These are phyloP conservation scores for Gobiocypris rarus DNA, from an alignment of 2,113 vertebrate species.

Conservation along the genomic window DNA sequence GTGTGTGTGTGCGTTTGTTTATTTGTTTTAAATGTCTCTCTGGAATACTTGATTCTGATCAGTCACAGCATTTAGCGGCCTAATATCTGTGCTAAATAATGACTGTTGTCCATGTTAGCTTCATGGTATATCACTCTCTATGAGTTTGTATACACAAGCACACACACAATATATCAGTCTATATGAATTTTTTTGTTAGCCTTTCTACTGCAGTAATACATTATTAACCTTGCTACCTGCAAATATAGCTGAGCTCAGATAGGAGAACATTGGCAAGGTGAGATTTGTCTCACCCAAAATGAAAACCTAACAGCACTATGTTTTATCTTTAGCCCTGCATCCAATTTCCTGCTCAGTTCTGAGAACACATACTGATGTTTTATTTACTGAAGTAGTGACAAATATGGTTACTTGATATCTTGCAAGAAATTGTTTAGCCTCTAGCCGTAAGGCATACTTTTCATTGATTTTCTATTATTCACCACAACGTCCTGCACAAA, in stretches of 20 bases:
- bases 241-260: slow-evolving; percentile 21
- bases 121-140: neutral
- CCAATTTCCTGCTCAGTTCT: slow-evolving; percentile 33
- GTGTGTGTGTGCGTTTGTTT: no score
- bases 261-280: neutral
- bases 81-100: neutral
- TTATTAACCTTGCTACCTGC: slow-evolving; percentile 1
- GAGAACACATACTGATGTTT: slow-evolving; percentile 21
- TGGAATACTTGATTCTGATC: no score
- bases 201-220: neutral
- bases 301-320: slow-evolving; percentile 17
- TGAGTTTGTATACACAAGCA: neutral
- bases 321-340: slow-evolving; percentile 22
- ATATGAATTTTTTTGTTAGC: neutral
- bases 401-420: slow-evolving; percentile 12
- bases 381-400: slow-evolving; percentile 18
- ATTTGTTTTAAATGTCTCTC: no score
- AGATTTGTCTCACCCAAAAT: slow-evolving; percentile 24
- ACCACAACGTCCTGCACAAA: neutral
- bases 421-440: neutral
- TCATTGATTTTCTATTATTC: slow-evolving; percentile 13
- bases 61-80: no score
- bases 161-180: neutral
- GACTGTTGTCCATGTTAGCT: neutral
- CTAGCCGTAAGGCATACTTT: neutral